A percentile compares a stretch with the other conserved stretches of the same genome.
phyloP scores from a whole-genome alignment of 2,113 vertebrate species.

The Echinops telfairi region DNA sequence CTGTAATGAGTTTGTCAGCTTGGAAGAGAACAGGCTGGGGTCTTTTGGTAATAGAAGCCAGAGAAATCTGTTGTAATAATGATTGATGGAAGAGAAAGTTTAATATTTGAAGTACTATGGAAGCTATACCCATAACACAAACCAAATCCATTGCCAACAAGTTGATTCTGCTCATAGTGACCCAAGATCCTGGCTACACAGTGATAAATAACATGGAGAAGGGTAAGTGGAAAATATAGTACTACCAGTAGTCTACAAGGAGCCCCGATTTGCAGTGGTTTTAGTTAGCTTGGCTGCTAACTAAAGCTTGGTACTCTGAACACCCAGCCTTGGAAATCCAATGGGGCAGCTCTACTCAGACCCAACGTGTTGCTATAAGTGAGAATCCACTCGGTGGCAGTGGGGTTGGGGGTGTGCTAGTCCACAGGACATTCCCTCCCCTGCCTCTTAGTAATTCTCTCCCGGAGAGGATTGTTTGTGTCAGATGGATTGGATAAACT shows the following conservation, averaged over 20 bases:
- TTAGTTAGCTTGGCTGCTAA: background rate
- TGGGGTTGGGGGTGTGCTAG: background rate
- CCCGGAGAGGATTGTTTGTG: background rate
- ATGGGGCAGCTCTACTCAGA: background rate
- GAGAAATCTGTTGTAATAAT: slow-evolving; percentile 65
- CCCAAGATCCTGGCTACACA: background rate
- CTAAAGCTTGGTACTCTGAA: too few species aligned
- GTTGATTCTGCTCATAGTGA: background rate
- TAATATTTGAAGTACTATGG: slow-evolving; percentile 3
- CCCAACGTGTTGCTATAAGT: background rate
- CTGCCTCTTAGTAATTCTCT: background rate
- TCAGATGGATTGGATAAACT: background rate
- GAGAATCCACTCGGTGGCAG: background rate
- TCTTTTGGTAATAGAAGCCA: slow-evolving; percentile 68
- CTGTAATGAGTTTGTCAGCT: slow-evolving; percentile 78
- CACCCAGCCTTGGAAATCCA: background rate
- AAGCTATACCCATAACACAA: background rate
- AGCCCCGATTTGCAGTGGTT: background rate
- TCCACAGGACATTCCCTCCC: background rate
- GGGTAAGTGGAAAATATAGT: background rate
- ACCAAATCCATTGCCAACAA: too few species aligned
- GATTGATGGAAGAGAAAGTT: background rate
- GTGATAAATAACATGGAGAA: background rate
- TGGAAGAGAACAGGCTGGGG: slow-evolving; percentile 55
- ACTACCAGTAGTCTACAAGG: background rate